Evolutionary conservation across 2,113 vertebrate species (phyloP).

Genomic region (Scalopus aquaticus): DNA sequence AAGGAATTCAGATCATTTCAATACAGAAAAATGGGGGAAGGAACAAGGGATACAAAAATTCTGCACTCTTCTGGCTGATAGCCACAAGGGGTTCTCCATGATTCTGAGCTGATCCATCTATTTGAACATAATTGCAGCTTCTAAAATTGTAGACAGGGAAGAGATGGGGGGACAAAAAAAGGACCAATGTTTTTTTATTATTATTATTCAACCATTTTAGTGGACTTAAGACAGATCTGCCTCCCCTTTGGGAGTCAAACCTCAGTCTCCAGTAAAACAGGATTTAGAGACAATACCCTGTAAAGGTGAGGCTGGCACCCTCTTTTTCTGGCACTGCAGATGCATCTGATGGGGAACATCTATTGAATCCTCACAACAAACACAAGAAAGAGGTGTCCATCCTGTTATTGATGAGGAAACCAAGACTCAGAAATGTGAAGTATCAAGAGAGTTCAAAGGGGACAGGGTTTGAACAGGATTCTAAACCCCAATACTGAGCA

Average conservation of each 20-base stretch:
- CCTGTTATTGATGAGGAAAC: not conserved
- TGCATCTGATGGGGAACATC: not conserved
- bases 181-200: not conserved
- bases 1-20: not conserved
- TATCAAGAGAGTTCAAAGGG: not conserved
- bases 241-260: not conserved
- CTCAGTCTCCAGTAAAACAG: not conserved
- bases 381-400: too few species aligned
- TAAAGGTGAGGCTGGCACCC: too few species aligned
- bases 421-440: not conserved
- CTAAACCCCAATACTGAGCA: not conserved
- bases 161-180: not conserved
- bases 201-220: not conserved
- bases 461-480: not conserved
- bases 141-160: not conserved
- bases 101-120: not conserved
- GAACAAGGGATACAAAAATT: not conserved
- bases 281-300: not conserved
- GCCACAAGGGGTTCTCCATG: not conserved
- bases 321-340: not conserved
- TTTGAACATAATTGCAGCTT: not conserved
- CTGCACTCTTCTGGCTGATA: not conserved
- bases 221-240: not conserved
- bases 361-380: not conserved
- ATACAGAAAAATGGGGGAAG: not conserved